Evolutionary conservation across 1,140 invertebrate genomes (phyloP), one percentile per base, ranked within the genome.

Genomic region (Theocolax elegans): DNA sequence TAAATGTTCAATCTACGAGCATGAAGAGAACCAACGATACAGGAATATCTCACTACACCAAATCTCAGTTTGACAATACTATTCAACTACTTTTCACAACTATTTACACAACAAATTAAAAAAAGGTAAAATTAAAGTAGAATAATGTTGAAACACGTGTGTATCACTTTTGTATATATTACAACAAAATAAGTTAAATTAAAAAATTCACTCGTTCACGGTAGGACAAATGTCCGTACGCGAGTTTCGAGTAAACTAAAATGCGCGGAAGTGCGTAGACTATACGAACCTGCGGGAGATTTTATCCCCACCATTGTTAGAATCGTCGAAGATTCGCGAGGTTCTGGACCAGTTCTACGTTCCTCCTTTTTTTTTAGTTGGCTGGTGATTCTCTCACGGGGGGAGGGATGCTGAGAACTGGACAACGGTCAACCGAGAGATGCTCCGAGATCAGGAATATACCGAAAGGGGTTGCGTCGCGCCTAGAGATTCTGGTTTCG

Each of bases 351-450:
- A 85, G 83, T 85, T 85, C 77, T 79, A 67, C 66, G 77, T 80
- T 59, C 74, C 60, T 67, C 62, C 67, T 74, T 71, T 66, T 82
- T 83, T 9, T 29, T 12, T 21, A 35, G 7, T 81, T 80, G 80
- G 79, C 82, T 80, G 79, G 78, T 75, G 77, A 68, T 44, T 51
- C 67, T 70, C 59, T 70, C 67, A 69, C 67, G 67, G 58, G 44
- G 79, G 59, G 72, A 64, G 73, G 74, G 79, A 79, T 80, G 80
- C 80, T 82, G 80, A 80, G 83, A 83, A 83, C 77, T 86, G 84
- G 85, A 85, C 85, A 86, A 84, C 80, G 85, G 85, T 86, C 84
- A 86, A 85, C 82, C 59, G 66, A 73, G 70, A 67, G 72, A 74
- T 72, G 74, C 72, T 56, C 70, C 76, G 80, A 79, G 78, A 82